Conservation (phyloP, 2,113 vertebrate genomes). For the Heliornis fulica region DNA sequence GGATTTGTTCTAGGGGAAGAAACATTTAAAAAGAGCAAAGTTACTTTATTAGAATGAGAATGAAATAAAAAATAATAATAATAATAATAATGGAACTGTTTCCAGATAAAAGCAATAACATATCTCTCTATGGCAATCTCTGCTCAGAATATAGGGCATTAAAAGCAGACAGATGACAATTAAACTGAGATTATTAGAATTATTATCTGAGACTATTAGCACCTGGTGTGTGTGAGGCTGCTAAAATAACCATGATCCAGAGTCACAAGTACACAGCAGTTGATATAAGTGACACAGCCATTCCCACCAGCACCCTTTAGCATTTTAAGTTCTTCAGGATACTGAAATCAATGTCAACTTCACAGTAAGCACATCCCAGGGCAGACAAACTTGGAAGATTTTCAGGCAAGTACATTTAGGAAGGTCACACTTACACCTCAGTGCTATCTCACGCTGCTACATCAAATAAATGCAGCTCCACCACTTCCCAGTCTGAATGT, state of each 20-base stretch:
- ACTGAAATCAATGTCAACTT: neutral
- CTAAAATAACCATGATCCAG: neutral
- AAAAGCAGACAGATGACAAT: neutral
- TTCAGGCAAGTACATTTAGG: neutral
- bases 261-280: accelerated
- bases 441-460: neutral
- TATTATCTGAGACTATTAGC: neutral
- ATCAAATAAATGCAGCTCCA: neutral
- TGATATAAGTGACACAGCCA: neutral
- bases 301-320: neutral
- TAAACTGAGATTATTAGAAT: no score
- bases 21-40: neutral
- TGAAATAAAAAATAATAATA: neutral
- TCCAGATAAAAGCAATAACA: neutral
- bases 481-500: neutral
- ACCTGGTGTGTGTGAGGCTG: neutral
- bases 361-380: neutral
- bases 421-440: neutral
- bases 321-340: neutral
- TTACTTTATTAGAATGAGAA: neutral
- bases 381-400: neutral
- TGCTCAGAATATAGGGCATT: neutral
- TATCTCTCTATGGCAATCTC: neutral
- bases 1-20: neutral
- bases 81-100: neutral